Conservation (phyloP, 2,888 invertebrate genomes). For the Philereme transversata region DNA sequence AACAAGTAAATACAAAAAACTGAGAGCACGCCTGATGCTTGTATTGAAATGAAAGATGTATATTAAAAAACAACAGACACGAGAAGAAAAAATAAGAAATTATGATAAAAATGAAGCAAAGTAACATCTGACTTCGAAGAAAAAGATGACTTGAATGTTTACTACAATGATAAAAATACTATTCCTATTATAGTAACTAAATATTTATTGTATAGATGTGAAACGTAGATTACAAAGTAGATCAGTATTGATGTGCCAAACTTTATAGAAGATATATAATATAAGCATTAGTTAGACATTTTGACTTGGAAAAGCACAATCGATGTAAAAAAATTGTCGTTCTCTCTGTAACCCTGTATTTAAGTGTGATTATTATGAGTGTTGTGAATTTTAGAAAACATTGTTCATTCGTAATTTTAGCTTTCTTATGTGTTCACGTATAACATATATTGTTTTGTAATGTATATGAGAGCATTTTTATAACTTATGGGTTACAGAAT, state of each 20-base stretch:
- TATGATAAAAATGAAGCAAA: slow-evolving; percentile 12
- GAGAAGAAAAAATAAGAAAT: slow-evolving; percentile 16
- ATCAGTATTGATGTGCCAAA: slow-evolving; percentile 59
- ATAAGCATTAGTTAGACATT: slow-evolving; percentile 47
- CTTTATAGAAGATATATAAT: slow-evolving; percentile 41
- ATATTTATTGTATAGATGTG: slow-evolving; percentile 52
- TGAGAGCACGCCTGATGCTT: slow-evolving; percentile 1
- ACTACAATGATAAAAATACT: slow-evolving; percentile 37
- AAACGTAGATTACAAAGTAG: slow-evolving; percentile 47
- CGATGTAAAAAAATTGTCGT: slow-evolving; percentile 36
- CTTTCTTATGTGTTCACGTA: slow-evolving; percentile 20
- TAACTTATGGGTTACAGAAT: slow-evolving; percentile 44
- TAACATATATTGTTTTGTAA: slow-evolving; percentile 9
- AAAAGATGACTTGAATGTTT: slow-evolving; percentile 40
- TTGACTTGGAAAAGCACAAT: slow-evolving; percentile 50
- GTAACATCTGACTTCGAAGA: slow-evolving; percentile 46
- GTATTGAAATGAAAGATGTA: not conserved
- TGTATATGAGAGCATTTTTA: slow-evolving; percentile 19
- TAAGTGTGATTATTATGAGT: slow-evolving; percentile 55
- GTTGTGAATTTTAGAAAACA: slow-evolving; percentile 61
- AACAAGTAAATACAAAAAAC: slow-evolving; percentile 38
- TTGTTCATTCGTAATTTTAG: slow-evolving; percentile 36
- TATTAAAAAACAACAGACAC: not conserved
- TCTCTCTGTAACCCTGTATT: slow-evolving; percentile 51
- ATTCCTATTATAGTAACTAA: slow-evolving; percentile 58